Evolutionary conservation across 2,888 invertebrate genomes (phyloP), one percentile per base, ranked within the genome.

Genomic region (Leptinotarsa peninsularis): DNA sequence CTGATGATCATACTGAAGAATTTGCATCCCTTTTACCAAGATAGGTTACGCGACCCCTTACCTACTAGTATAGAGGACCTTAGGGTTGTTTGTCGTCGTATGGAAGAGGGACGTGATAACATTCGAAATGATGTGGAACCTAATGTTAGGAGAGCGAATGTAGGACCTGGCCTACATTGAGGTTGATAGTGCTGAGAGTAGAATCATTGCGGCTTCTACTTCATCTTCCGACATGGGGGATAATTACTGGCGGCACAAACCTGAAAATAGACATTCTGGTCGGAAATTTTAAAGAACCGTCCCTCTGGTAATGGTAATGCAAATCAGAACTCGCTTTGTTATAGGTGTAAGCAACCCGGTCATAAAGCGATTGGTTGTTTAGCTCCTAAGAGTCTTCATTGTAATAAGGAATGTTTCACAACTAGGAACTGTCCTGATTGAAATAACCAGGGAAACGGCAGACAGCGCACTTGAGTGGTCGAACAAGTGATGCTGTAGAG

Each of bases 371-470:
- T 52, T 60, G 52, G 66, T 52, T 74, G 67, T 56, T 17, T 17
- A 17, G 21, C 50, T 49, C 14, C 27, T 13, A 15, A 66, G 14
- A 33, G 54, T 21, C 52, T 50, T 18, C 15, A 21, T 14, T 66
- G 67, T 66, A 54, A 66, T 13, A 49, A 66, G 33, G 60, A 27
- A n/a, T 66, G 56, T 18, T 23, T 49, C 23, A 74, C 67, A 5
- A 50, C 66, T 17, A 49, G 23, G 21, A 71, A 43, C 27, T 74
- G 67, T 23, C 71, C 74, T n/a, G 43, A 54, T 5, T 67, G 72
- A 23, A n/a, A 23, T n/a, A 49, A 56, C n/a, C 71, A 71, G 66
- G 71, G 71, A 71, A 66, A 71, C 66, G 66, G 49, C 21, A n/a
- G 14, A 5, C 49, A 43, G 66, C 71, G 71, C 23, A 56, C 71